Base-by-base conservation (phyloP, 2,113 vertebrate genomes). In the Connochaetes taurinus region DNA sequence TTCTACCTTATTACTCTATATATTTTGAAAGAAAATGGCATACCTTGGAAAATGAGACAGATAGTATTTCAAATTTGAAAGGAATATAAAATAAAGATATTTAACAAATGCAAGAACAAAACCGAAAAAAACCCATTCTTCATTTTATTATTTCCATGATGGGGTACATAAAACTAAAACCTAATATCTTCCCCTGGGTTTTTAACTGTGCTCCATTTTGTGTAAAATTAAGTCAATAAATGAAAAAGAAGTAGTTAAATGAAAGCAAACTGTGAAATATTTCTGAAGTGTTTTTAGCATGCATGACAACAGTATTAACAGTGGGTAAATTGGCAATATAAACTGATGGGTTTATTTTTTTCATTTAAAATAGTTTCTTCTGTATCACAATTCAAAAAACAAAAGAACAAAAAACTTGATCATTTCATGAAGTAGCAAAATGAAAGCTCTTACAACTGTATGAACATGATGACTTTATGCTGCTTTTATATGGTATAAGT, bases 151-250 rank as follows among this genome's bases (percentile, higher is more conserved):
- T 57, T 98, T 94, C 64, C 57, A 94, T 58, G 6, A 67, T 50
- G 7, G 19, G 0, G 1, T 94, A 88, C 90, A 33, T 96, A 95
- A 97, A 98, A 94, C 36, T 80, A 71, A 90, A 92, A 58, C 21
- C 31, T 94, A 62, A n/a, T 96, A 80, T 87, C 27, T 87, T 97
- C 64, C 1, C 11, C 88, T 97, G 40, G 2, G 7, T 57, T 33
- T 81, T 95, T 97, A 98, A 57, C 1, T 74, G 67, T 40, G 0
- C 52, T 97, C 19, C 29, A 64, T 93, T 96, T 91, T 87, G 11
- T 95, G 78, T 36, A 93, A 96, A 98, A 96, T 92, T 88, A 97
- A 91, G 17, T 10, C 13, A 74, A 91, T 92, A 97, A 97, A 94
- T 36, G 14, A 23, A 7, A 95, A 93, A 97, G 74, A 60, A 31